Evolutionary conservation across 2,888 invertebrate genomes (phyloP).

Genomic region (Eupithecia subumbrata): DNA sequence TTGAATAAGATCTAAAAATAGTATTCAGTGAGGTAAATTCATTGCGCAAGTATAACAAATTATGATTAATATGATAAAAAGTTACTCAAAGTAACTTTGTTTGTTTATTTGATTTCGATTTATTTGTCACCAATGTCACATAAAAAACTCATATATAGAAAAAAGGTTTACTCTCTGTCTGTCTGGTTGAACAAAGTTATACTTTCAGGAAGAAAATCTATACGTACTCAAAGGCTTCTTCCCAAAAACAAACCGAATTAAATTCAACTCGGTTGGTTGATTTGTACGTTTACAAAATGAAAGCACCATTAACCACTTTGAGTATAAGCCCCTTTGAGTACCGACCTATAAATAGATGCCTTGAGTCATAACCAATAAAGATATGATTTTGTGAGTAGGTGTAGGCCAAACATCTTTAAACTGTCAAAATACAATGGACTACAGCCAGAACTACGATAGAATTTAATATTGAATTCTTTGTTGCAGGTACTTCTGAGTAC

Average conservation of each 20-base stretch:
- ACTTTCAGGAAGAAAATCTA: neutral
- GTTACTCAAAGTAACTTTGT: neutral
- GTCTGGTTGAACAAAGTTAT: neutral
- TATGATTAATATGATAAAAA: neutral
- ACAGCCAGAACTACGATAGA: constrained; percentile 9
- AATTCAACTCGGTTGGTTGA: constrained; percentile 1
- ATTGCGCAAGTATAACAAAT: neutral
- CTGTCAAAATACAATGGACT: neutral
- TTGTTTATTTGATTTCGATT: neutral
- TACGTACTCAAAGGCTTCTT: neutral
- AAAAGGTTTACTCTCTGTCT: neutral
- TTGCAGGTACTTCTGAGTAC: constrained; percentile 16
- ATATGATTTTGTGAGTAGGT: neutral
- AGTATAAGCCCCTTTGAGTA: neutral
- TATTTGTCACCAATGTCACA: neutral
- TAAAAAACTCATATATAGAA: neutral
- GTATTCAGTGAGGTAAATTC: neutral
- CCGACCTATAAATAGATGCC: neutral
- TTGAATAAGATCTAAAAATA: neutral
- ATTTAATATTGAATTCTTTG: constrained; percentile 22
- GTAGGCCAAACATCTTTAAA: neutral
- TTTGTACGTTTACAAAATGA: neutral
- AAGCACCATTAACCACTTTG: neutral
- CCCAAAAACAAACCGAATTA: neutral
- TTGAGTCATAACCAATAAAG: neutral